Evolutionary conservation across 1,140 invertebrate species (phyloP).

Genomic region (Drosophila malerkotliana): DNA sequence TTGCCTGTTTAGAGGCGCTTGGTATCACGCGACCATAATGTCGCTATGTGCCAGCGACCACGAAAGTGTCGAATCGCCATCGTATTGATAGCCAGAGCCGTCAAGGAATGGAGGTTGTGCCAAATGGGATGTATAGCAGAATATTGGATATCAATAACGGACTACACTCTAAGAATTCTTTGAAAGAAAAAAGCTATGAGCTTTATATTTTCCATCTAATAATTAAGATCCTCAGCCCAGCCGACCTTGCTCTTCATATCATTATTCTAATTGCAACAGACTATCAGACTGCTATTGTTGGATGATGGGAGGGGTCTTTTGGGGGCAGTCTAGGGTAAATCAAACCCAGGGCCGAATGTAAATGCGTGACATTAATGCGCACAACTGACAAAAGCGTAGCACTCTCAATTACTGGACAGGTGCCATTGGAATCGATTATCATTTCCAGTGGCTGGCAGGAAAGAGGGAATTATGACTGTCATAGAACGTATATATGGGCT

Average conservation of each 20-base stretch:
- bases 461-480: slow-evolving; percentile 9
- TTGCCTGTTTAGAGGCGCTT: too few relatives aligned
- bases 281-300: background rate
- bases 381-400: slow-evolving; percentile 38
- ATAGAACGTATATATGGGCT: slow-evolving; percentile 25
- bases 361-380: slow-evolving; percentile 64
- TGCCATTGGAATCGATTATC: slow-evolving; percentile 70
- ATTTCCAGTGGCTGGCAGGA: slow-evolving; percentile 18
- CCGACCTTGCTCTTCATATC: background rate
- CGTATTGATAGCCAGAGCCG: background rate
- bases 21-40: background rate
- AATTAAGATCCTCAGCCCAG: background rate
- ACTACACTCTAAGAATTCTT: too few relatives aligned
- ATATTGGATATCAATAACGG: too few relatives aligned
- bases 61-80: background rate
- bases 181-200: too few relatives aligned
- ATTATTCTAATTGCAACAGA: slow-evolving; percentile 16
- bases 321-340: background rate
- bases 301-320: background rate
- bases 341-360: slow-evolving; percentile 24
- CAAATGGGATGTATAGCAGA: too few relatives aligned
- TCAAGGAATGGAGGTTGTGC: background rate
- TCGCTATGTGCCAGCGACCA: too few relatives aligned
- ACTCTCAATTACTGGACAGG: slow-evolving; percentile 24
- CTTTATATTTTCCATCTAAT: background rate